These are phyloP conservation scores for Stigmatopora nigra DNA, from an alignment of 2,113 vertebrate genomes.

Conservation along the genomic window DNA sequence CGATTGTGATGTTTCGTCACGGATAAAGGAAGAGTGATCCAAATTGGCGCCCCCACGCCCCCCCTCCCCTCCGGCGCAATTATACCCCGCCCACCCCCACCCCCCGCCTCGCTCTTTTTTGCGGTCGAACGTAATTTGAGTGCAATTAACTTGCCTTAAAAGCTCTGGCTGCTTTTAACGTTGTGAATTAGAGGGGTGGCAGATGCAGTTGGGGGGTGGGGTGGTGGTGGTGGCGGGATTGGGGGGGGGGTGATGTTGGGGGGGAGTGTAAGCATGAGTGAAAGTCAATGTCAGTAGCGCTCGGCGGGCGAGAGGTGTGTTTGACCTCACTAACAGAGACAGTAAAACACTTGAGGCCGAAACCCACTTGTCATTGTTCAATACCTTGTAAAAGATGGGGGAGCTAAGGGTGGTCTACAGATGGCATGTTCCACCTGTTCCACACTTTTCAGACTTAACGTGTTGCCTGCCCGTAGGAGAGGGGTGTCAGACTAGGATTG, in stretches of 20 bases:
- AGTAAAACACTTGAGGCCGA: constrained; percentile 62
- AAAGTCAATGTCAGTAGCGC: constrained; percentile 63
- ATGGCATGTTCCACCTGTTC: constrained; percentile 29
- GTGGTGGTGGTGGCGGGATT: constrained; percentile 24
- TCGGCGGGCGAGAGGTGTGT: constrained; percentile 57
- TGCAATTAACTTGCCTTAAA: constrained; percentile 80
- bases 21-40: constrained; percentile 56
- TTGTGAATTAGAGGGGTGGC: constrained; percentile 68
- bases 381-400: constrained; percentile 41
- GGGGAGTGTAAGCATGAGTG: constrained; percentile 40
- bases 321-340: constrained; percentile 65
- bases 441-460: neutral
- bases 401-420: constrained; percentile 20
- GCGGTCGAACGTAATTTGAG: constrained; percentile 78
- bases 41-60: constrained; percentile 54
- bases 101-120: constrained; percentile 58
- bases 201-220: constrained; percentile 39
- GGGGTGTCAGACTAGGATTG: too few relatives aligned
- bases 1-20: constrained; percentile 43
- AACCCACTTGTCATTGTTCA: constrained; percentile 53
- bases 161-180: constrained; percentile 72
- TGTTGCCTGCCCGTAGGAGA: too few relatives aligned
- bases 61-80: constrained; percentile 52
- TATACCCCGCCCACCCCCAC: constrained; percentile 59
- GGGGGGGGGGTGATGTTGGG: constrained; percentile 25